Base-by-base conservation (phyloP, 1,140 invertebrate genomes). In the Maniola jurtina region DNA sequence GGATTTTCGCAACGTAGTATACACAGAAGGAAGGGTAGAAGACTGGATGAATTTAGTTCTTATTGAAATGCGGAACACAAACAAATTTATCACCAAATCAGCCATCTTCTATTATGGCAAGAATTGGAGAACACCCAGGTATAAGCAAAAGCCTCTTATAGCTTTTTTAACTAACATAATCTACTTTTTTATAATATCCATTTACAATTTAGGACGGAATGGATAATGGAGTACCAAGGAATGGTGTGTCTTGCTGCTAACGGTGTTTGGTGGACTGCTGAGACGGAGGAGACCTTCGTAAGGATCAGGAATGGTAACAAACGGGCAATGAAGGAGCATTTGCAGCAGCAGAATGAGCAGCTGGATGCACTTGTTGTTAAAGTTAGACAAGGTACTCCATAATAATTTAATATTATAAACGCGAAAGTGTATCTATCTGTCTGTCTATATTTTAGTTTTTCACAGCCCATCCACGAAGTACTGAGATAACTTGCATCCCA, bases 181-280 rank as follows among this genome's bases (percentile, higher is more conserved):
- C 25, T 4, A 4, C 1, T 25, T 25, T 34, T 35, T 47, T 42
- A 34, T 45, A 45, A 45, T 25, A 16, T 40, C 2, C 48, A 35
- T 38, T 58, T 10, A n/a, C 57, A 14, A 14, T 64, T 34, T 85
- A 93, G 96, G 79, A 94, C 94, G 6, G 93, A 96, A 57, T 98
- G 97, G 97, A 96, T 98, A 92, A 79, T 97, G 75, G 94, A 96
- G 70, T 97, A 95, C 89, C 95, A 96, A 84, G 97, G 97, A 48
- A 97, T 98, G 96, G 93, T 98, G 34, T 94, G 96, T 73, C 88
- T 98, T 2, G 95, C 95, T 0, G 95, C 95, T 0, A 97, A 97
- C 92, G 95, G 96, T 77, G 95, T 98, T 9, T 98, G 97, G 97
- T 98, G 97, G 97, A 98, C 97, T 0, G 96, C 95, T 16, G 97